Percentiles rank a stretch among this genome's conserved stretches.
These are phyloP conservation scores for Arvicanthis niloticus DNA, from an alignment of 2,113 vertebrate genomes.

Conservation along the genomic window DNA sequence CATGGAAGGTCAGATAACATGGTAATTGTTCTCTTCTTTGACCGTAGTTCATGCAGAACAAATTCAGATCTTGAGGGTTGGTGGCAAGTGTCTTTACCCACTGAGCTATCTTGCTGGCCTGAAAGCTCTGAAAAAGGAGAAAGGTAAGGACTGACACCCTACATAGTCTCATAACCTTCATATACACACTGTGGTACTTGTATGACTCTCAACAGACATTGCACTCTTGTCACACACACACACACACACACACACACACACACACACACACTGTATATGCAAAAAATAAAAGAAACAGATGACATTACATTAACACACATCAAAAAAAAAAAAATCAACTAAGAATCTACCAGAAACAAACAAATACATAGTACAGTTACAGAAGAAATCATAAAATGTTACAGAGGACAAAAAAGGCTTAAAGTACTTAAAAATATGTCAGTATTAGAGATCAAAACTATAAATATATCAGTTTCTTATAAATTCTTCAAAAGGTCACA, in stretches of 20 bases:
- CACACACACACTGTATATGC: not conserved
- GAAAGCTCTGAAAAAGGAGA: not conserved
- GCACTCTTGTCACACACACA: not conserved
- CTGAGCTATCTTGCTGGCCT: not conserved
- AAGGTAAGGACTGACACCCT: too few relatives aligned
- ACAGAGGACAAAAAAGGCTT: not conserved
- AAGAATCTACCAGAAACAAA: not conserved
- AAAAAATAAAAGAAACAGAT: not conserved
- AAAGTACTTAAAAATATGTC: conserved; percentile 7
- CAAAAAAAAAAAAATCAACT: conserved; percentile 24
- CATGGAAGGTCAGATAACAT: too few relatives aligned
- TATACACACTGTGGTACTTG: too few relatives aligned
- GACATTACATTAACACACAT: not conserved
- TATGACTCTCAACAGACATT: too few relatives aligned
- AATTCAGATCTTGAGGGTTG: not conserved
- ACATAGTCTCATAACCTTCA: not conserved
- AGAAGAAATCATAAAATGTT: conserved; percentile 13
- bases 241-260: not conserved
- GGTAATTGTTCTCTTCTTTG: not conserved
- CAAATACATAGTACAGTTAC: not conserved
- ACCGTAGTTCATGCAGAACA: not conserved
- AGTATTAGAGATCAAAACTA: not conserved
- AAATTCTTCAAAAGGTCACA: not conserved
- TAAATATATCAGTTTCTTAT: conserved; percentile 2
- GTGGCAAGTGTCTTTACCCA: not conserved